These are phyloP conservation scores for Meghimatium bilineatum DNA, from an alignment of 2,888 invertebrate species.

Conservation along the genomic window DNA sequence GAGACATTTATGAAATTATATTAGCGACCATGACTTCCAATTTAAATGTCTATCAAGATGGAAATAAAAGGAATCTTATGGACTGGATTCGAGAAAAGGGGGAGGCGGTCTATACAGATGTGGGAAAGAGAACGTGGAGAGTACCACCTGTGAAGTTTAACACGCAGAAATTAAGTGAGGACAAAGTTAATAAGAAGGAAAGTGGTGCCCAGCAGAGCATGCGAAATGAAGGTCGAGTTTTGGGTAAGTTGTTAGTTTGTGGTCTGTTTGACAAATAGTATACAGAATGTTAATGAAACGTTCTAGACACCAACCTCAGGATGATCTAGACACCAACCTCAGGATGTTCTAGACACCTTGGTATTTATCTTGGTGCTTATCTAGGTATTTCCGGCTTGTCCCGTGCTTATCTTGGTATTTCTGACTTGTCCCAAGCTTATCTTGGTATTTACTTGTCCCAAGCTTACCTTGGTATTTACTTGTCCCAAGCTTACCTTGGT, in stretches of 20 bases:
- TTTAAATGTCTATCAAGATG: constrained; percentile 27
- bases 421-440: too few species aligned
- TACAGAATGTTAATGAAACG: too few species aligned
- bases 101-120: constrained; percentile 2
- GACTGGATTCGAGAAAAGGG: constrained; percentile 15
- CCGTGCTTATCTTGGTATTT: too few species aligned
- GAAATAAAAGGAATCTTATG: background rate
- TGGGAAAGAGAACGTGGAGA: constrained; percentile 28
- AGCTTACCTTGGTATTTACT: too few species aligned
- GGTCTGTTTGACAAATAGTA: background rate
- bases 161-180: constrained; percentile 14
- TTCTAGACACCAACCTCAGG: too few species aligned
- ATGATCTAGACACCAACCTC: too few species aligned
- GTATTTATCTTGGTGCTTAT: too few species aligned
- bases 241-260: background rate
- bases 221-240: background rate
- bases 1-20: background rate
- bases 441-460: too few species aligned
- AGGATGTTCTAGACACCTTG: too few species aligned
- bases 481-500: too few species aligned
- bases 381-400: too few species aligned
- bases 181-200: background rate
- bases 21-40: background rate
- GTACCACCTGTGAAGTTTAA: constrained; percentile 36
- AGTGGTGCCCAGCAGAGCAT: background rate